phyloP scores from a whole-genome alignment of 1,140 invertebrate species.

The Theocolax elegans region DNA sequence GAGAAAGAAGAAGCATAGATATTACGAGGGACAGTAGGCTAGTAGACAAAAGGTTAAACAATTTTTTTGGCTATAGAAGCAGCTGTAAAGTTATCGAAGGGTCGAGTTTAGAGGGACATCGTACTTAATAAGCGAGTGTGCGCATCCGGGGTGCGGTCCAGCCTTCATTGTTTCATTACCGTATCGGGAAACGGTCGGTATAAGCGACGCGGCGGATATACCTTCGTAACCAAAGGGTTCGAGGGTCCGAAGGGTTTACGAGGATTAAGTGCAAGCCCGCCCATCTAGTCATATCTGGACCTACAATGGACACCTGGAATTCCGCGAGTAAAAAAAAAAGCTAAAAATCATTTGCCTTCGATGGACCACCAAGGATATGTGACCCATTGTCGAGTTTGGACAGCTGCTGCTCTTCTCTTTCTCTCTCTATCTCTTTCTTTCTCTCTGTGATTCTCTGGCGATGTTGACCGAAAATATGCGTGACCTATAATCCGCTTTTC shows the following conservation, averaged over 20 bases:
- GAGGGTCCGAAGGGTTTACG: constrained; percentile 45
- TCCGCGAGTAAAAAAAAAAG: constrained; percentile 46
- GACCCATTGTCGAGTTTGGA: background rate
- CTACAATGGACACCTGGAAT: constrained; percentile 59
- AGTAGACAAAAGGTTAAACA: constrained; percentile 48
- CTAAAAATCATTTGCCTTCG: constrained; percentile 18
- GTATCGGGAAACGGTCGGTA: constrained; percentile 60
- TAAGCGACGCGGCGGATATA: constrained; percentile 55
- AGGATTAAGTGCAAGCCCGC: constrained; percentile 15
- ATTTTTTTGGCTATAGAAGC: constrained; percentile 53
- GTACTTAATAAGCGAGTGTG: constrained; percentile 56
- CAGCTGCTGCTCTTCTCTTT: background rate
- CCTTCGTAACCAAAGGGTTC: constrained; percentile 46
- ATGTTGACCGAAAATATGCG: too few species aligned
- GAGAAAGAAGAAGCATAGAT: too few species aligned
- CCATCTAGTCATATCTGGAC: constrained; percentile 40
- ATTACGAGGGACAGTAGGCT: constrained; percentile 3
- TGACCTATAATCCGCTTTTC: too few species aligned
- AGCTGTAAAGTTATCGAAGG: constrained; percentile 46
- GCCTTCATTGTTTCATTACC: constrained; percentile 60
- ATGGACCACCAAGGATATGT: background rate
- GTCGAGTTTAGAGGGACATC: constrained; percentile 49
- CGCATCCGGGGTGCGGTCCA: constrained; percentile 66
- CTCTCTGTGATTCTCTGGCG: too few species aligned
- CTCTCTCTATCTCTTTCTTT: too few species aligned